phyloP scores from a whole-genome alignment of 2,888 invertebrate species.

The Atethmia centrago region DNA sequence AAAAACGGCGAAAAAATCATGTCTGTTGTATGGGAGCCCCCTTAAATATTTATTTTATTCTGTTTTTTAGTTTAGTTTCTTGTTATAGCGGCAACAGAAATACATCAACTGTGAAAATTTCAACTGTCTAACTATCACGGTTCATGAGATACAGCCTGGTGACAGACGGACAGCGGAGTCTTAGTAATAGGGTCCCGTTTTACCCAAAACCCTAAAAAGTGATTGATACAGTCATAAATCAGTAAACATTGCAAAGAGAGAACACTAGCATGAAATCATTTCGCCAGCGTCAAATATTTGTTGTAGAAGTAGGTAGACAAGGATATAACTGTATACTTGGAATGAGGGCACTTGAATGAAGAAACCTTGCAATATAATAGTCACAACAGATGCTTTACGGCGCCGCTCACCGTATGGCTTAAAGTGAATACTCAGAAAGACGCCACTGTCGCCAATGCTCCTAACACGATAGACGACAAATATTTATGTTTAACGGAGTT shows the following conservation, averaged over 20 bases:
- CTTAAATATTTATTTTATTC: no score
- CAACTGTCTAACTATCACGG: no score
- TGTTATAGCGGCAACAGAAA: no score
- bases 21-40: no score
- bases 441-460: slow-evolving; percentile 54
- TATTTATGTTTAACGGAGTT: slow-evolving; percentile 30
- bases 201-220: no score
- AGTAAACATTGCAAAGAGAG: slow-evolving; percentile 6
- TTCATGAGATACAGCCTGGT: no score
- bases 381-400: slow-evolving; percentile 64
- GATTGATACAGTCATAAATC: not conserved
- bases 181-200: no score
- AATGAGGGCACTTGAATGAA: slow-evolving; percentile 36
- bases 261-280: not conserved
- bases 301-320: slow-evolving; percentile 9
- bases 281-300: not conserved
- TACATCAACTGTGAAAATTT: no score
- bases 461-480: slow-evolving; percentile 30
- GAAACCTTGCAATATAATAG: slow-evolving; percentile 52
- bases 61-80: no score
- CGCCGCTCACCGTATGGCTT: slow-evolving; percentile 66
- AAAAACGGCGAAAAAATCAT: no score
- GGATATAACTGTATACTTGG: slow-evolving; percentile 7
- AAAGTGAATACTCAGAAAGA: slow-evolving; percentile 57
- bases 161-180: no score